phyloP scores from a whole-genome alignment of 2,888 invertebrate genomes.

The Heliothis peltigera region DNA sequence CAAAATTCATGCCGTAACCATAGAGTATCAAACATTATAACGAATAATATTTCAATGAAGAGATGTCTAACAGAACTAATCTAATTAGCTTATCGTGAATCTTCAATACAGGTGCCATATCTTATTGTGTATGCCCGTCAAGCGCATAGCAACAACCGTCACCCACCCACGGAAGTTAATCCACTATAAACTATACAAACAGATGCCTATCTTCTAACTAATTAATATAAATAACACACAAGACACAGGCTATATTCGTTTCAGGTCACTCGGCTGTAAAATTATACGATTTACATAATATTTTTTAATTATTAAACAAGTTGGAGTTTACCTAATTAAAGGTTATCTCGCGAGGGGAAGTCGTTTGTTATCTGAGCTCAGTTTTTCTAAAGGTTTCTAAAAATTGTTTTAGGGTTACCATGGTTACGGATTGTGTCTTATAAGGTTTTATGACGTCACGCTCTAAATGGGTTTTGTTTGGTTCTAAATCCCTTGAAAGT shows the following conservation, averaged over 20 bases:
- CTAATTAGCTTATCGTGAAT: background rate
- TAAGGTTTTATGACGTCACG: background rate
- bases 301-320: conserved; percentile 70
- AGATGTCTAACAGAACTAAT: background rate
- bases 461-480: background rate
- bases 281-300: conserved; percentile 70
- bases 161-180: conserved; percentile 34
- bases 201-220: conserved; percentile 53
- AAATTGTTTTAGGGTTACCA: conserved; percentile 14
- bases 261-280: conserved; percentile 63
- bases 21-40: no score
- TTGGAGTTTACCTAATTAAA: conserved; percentile 67
- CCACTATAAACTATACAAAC: conserved; percentile 47
- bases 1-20: no score
- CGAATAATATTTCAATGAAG: no score
- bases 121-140: conserved; percentile 4
- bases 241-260: conserved; percentile 37
- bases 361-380: conserved; percentile 50
- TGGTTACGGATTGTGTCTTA: conserved; percentile 21
- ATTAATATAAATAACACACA: conserved; percentile 55
- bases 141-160: conserved; percentile 31
- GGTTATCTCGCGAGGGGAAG: conserved; percentile 56
- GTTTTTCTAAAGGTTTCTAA: conserved; percentile 35
- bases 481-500: background rate
- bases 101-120: conserved; percentile 3